Evolutionary conservation across 1,140 invertebrate species (phyloP), one percentile per base, ranked within the genome.

Genomic region (Drosophila nikananu): DNA sequence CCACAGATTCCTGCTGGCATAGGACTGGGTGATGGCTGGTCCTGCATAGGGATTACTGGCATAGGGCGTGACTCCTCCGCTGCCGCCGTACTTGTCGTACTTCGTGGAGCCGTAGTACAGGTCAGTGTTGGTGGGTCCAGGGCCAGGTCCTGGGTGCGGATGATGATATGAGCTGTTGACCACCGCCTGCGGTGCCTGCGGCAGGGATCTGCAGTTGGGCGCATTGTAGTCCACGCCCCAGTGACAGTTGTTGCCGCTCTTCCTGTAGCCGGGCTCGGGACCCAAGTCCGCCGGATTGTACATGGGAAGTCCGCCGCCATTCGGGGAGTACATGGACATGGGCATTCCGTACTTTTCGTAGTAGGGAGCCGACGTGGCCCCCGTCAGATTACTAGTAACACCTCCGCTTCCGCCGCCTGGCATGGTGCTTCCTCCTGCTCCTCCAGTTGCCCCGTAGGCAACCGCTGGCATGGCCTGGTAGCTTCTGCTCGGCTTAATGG

Each of bases 271-370:
- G 2, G 81, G 10, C 23, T 80, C 72, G 3, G 71, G 60, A 2
- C 52, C 35, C 72, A 90, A 12, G n/a, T 89, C 73, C 30, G 68
- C 73, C 49, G 70, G 59, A 60, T 58, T 80, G 30, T 81, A 84
- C 41, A 89, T 80, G 9, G 86, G 80, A 0, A 76, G 46, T 0
- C 57, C 79, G 0, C 57, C 79, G 0, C 68, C 70, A 9, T 82
- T 83, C 0, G 83, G 65, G 12, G 84, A 35, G 7, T 89, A 89
- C 30, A 89, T 71, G 3, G 77, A 66, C 86, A 91, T 81, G 25
- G 83, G 60, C 86, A 91, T 83, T 5, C 70, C 75, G 25, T 92
- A 86, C 48, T 91, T 86, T 32, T 90, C 82, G 42, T 90, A 92
- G 27, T 91, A 91, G 7, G 44, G 64, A n/a, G 49, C 21, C n/a